These are phyloP conservation scores for Urocyon cinereoargenteus DNA, from an alignment of 2,797 vertebrate genomes.

Conservation along the genomic window DNA sequence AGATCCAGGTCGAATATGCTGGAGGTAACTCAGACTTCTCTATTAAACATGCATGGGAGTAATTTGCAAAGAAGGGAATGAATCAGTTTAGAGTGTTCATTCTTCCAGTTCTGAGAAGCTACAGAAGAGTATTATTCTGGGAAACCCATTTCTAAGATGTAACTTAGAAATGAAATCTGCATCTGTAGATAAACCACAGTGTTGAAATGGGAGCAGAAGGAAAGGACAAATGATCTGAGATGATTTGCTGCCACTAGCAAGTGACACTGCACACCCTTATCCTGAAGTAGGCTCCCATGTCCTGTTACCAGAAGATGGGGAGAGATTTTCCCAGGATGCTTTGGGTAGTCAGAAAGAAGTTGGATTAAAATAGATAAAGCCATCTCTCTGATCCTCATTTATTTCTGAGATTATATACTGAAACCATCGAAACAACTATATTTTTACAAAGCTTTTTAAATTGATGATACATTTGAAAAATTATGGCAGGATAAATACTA, in stretches of 20 bases:
- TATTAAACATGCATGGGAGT: neutral
- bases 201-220: neutral
- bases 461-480: neutral
- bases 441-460: neutral
- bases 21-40: neutral
- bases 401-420: neutral
- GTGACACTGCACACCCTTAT: neutral
- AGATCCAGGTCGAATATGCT: neutral
- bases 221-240: neutral
- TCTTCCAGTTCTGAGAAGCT: neutral
- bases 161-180: neutral
- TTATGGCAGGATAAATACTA: neutral
- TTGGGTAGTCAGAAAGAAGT: neutral
- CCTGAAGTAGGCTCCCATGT: neutral
- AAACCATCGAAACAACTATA: neutral
- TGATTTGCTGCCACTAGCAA: neutral
- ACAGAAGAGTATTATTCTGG: neutral
- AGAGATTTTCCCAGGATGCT: neutral
- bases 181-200: neutral
- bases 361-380: neutral
- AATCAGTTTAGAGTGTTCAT: neutral
- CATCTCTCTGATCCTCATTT: neutral
- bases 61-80: neutral
- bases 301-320: too few relatives aligned
- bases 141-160: neutral